Evolutionary conservation across 2,797 vertebrate genomes (phyloP).

Genomic region (Anomalospiza imberbis): DNA sequence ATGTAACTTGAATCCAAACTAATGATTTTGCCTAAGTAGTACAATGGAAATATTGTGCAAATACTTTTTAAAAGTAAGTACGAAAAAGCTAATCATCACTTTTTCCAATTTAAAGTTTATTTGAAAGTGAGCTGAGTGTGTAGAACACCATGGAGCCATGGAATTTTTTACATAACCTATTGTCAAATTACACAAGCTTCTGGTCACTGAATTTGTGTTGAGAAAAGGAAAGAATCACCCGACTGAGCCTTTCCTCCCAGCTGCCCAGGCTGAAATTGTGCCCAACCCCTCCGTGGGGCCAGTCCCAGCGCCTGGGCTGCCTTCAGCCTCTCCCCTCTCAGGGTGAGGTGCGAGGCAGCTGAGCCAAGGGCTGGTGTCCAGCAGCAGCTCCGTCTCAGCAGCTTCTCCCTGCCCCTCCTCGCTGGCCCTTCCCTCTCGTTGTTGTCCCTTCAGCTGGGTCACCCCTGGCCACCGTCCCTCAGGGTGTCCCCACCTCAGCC

Average conservation of each 20-base stretch:
- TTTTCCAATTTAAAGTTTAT: neutral
- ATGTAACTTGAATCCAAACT: neutral
- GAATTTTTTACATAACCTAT: neutral
- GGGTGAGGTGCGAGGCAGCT: neutral
- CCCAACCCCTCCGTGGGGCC: neutral
- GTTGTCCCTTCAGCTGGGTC: neutral
- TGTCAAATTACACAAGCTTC: neutral
- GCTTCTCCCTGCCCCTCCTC: neutral
- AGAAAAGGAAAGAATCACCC: neutral
- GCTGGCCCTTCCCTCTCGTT: accelerated
- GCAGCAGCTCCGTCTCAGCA: neutral
- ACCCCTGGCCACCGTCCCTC: neutral
- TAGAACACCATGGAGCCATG: neutral
- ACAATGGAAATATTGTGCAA: neutral
- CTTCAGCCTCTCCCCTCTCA: neutral
- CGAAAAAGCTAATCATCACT: neutral
- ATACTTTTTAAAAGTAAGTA: neutral
- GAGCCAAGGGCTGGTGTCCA: neutral
- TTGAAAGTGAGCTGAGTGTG: neutral
- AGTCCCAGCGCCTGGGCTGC: accelerated
- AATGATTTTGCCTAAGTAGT: neutral
- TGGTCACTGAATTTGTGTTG: neutral
- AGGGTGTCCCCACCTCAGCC: neutral
- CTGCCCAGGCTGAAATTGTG: neutral
- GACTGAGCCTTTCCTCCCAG: accelerated